Base-by-base conservation (phyloP, 1,140 invertebrate species). In the Piezodorus guildinii region DNA sequence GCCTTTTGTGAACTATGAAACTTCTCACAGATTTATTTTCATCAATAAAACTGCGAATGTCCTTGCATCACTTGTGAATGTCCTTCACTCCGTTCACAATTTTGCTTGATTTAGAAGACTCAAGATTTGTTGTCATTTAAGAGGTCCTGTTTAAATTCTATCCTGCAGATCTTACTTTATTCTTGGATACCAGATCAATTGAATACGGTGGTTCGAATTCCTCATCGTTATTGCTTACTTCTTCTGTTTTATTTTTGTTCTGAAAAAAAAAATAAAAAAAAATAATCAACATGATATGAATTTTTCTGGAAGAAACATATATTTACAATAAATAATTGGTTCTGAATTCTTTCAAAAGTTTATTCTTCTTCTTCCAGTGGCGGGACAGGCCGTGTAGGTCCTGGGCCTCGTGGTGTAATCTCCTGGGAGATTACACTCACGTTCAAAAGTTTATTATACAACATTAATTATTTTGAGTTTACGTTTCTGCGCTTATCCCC, bases 201-300 rank as follows among this genome's bases (percentile, higher is more conserved):
- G 66, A 49, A 39, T 66, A 68, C 63, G 73, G 73, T 73, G 73
- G 73, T 70, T 73, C 71, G 61, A 68, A 70, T 70, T 73, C 73
- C 71, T 73, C 64, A 68, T 65, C 62, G 9, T 43, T 64, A 15
- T 43, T 25, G 16, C 60, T 56, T 43, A 23, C 39, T 25, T 64
- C 56, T 60, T 60, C 43, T 19, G 63, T 64, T 60, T 64, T 64
- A 30, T 64, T 64, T 45, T 60, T 59, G 14, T 60, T 58, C 62
- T 63, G 52, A 6, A 17, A 58, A 56, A 63, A 52, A 62, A 46
- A 46, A 17, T 30, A 30, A 4, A 30, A 4, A 30, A 30, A 30
- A n/a, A n/a, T n/a, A n/a, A n/a, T n/a, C n/a, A n/a, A n/a, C n/a
- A n/a, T n/a, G n/a, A n/a, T n/a, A n/a, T n/a, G n/a, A n/a, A n/a